These are phyloP conservation scores for Leucoma salicis DNA, from an alignment of 2,888 invertebrate species.

Conservation along the genomic window DNA sequence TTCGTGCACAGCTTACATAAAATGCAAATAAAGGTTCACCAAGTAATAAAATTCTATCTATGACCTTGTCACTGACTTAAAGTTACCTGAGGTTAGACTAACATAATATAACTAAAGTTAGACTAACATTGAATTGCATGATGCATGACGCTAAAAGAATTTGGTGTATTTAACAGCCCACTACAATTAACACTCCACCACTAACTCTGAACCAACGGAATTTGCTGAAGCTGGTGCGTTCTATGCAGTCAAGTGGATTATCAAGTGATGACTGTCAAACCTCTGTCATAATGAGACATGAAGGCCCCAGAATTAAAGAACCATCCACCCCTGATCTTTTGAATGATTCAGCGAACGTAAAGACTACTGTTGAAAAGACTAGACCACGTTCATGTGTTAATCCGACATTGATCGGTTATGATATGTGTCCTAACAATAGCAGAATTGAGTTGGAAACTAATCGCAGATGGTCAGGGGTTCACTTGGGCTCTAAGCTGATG, in stretches of 20 bases:
- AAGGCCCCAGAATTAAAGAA: conserved; percentile 73
- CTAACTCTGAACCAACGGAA: conserved; percentile 83
- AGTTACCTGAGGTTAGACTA: no score
- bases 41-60: conserved; percentile 44
- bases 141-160: conserved; percentile 74
- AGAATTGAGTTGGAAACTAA: conserved; percentile 73
- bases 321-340: conserved; percentile 83
- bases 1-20: conserved; percentile 79
- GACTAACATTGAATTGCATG: conserved; percentile 64
- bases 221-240: conserved; percentile 80
- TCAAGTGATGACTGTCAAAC: conserved; percentile 80
- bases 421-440: conserved; percentile 75
- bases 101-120: conserved; percentile 30
- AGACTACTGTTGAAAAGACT: conserved; percentile 76
- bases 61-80: conserved; percentile 48
- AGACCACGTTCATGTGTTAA: conserved; percentile 89
- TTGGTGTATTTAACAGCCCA: conserved; percentile 81
- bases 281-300: conserved; percentile 77
- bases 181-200: conserved; percentile 77
- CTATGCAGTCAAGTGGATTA: conserved; percentile 80
- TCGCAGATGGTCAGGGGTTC: conserved; percentile 88
- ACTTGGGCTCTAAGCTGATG: conserved; percentile 86
- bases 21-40: conserved; percentile 76
- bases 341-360: conserved; percentile 79
- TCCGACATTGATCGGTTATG: conserved; percentile 71